Evolutionary conservation across 2,888 invertebrate genomes (phyloP).

Genomic region (Thera britannica): DNA sequence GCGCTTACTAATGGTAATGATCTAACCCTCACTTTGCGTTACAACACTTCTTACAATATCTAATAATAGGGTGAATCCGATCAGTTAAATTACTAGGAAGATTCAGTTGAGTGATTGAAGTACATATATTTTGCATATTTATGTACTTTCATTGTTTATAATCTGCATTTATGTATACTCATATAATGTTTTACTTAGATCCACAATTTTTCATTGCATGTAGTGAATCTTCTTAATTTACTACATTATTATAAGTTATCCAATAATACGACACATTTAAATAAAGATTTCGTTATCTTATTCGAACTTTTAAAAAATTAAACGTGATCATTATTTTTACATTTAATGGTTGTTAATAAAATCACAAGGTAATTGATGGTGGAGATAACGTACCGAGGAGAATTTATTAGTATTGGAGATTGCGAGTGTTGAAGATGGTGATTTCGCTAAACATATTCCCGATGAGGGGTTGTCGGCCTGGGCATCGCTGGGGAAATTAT

Average conservation of each 20-base stretch:
- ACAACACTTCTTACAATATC: conserved; percentile 23
- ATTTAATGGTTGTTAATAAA: conserved; percentile 19
- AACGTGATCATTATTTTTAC: conserved; percentile 10
- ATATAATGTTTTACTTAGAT: not conserved
- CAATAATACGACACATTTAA: not conserved
- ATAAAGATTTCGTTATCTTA: not conserved
- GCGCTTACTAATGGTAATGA: conserved; percentile 29
- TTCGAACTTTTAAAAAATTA: not conserved
- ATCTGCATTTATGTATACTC: not conserved
- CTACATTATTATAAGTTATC: not conserved
- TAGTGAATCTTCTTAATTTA: not conserved
- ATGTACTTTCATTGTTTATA: not conserved
- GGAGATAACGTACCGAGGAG: conserved; percentile 17
- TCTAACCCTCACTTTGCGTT: conserved; percentile 27
- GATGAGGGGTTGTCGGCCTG: conserved; percentile 63
- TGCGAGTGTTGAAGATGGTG: conserved; percentile 39
- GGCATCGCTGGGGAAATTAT: conserved; percentile 65
- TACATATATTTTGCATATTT: conserved; percentile 20
- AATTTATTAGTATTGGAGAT: conserved; percentile 35
- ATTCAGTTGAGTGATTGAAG: conserved; percentile 43
- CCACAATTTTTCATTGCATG: not conserved
- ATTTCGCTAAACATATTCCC: conserved; percentile 60
- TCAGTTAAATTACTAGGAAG: conserved; percentile 39
- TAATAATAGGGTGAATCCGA: conserved; percentile 36
- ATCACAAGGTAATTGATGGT: conserved; percentile 19